Base-by-base conservation (phyloP, 2,113 vertebrate species). In the Ploceus nigricollis region DNA sequence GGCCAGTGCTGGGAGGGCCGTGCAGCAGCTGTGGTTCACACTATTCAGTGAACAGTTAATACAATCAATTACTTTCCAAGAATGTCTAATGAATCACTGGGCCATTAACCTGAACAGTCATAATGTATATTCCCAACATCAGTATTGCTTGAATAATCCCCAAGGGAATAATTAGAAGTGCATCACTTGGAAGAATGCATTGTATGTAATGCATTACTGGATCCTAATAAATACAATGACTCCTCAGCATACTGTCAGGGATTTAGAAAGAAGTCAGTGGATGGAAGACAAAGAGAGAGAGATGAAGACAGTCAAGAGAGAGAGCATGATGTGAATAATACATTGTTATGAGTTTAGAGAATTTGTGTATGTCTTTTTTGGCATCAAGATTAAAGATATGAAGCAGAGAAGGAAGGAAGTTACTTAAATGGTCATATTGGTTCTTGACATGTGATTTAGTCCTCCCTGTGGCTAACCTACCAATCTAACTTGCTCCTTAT, bases 71-170 rank as follows among this genome's bases (percentile, higher is more conserved):
- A 90, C 80, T 90, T 96, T 84, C 80, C 83, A 89, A 70, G 94
- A 93, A 78, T 48, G 40, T 89, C 37, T 83, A 92, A 88, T 94
- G 83, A 96, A 94, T 94, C 89, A 92, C 72, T 51, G 22, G 63
- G 64, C 51, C 40, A 81, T 96, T 96, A 96, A 87, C 80, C 44
- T 94, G 56, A 96, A 64, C 51, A 90, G 39, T 85, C 2, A 2
- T 65, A 50, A 88, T 72, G 54, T 58, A 73, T 66, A 88, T 89
- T 95, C 82, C 70, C 78, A 82, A 71, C 5, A 14, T 77, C 76
- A 87, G 65, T 76, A 63, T 47, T 70, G 15, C 65, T 81, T 92
- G 60, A 93, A 83, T 77, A 95, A 93, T 89, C 76, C 76, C 47
- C 80, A 58, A 70, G 39, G 54, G 82, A 87, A 66, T 89, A 87